Percentiles rank a stretch among this genome's conserved stretches.
These are phyloP conservation scores for Gastrophryne carolinensis DNA, from an alignment of 2,797 vertebrate species.

Conservation along the genomic window DNA sequence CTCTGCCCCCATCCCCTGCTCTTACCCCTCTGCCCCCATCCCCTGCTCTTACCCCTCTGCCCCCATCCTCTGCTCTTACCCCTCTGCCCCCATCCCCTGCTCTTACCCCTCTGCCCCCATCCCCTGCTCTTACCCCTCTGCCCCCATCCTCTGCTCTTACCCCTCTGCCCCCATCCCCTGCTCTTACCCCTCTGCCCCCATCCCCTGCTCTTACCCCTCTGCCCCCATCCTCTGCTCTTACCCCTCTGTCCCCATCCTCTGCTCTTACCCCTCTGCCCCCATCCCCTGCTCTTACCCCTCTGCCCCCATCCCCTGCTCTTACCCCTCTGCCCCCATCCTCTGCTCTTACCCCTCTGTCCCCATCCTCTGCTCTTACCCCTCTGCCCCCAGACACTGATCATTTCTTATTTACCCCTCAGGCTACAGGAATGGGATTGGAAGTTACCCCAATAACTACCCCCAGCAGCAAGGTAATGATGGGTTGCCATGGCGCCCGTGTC, in stretches of 20 bases:
- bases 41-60: not conserved
- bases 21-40: too few relatives aligned
- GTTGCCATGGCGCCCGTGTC: too few relatives aligned
- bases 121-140: not conserved
- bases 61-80: not conserved
- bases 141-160: not conserved
- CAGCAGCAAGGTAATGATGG: too few relatives aligned
- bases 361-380: not conserved
- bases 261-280: not conserved
- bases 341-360: not conserved
- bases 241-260: too few relatives aligned
- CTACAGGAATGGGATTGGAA: not conserved
- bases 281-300: not conserved
- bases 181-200: too few relatives aligned
- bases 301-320: not conserved
- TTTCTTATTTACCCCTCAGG: not conserved
- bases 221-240: not conserved
- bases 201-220: not conserved
- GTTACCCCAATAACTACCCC: constrained; percentile 7
- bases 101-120: not conserved
- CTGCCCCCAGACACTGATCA: too few relatives aligned
- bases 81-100: not conserved
- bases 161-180: not conserved
- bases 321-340: not conserved
- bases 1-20: too few relatives aligned